Conservation (phyloP, 92 coral and sea anemone species). For the Palythoa grandiflora region DNA sequence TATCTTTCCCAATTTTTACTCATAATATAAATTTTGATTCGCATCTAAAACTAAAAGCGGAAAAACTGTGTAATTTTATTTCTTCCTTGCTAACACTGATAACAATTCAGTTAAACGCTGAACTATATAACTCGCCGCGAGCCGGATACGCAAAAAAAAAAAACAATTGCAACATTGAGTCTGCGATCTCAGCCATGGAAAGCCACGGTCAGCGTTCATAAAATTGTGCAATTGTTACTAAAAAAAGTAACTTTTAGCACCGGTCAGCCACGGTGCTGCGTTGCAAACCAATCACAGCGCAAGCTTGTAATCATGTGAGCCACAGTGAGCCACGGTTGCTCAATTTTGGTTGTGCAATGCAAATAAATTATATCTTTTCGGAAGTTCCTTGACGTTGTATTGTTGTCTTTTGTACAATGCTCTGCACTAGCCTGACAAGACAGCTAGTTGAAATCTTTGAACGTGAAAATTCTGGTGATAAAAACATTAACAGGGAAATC, state of each 20-base stretch:
- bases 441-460: too few species aligned
- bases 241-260: neutral
- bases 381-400: neutral
- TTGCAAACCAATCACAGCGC: neutral
- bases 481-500: neutral
- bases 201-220: neutral
- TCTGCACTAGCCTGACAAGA: neutral
- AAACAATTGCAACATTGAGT: neutral
- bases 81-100: neutral
- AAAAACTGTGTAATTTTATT: neutral
- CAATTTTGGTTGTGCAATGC: neutral
- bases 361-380: neutral
- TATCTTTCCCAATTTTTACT: neutral
- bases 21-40: neutral
- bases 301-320: neutral
- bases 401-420: neutral
- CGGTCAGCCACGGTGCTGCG: neutral
- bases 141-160: neutral
- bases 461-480: too few species aligned
- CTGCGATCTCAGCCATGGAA: neutral
- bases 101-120: neutral
- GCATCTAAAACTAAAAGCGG: neutral
- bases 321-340: neutral
- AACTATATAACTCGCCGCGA: neutral
- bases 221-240: neutral